Conservation (phyloP, 2,797 vertebrate species). For the Diceros bicornis region DNA sequence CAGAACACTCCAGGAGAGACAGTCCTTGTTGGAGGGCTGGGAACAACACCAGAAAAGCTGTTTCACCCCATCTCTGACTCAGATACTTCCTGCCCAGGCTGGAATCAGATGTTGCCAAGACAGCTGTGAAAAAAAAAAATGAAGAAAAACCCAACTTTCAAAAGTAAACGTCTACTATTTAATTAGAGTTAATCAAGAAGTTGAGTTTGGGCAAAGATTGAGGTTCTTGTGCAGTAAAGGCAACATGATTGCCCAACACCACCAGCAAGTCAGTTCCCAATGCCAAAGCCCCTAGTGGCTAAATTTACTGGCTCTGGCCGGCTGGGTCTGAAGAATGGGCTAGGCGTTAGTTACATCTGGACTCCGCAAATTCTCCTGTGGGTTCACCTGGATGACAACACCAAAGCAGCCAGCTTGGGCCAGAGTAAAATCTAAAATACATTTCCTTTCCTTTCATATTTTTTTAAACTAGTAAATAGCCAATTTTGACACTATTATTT, state of each 20-base stretch:
- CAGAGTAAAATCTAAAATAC: neutral
- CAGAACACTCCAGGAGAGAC: neutral
- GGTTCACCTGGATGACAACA: neutral
- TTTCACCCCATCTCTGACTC: constrained; percentile 64
- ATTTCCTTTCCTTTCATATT: neutral
- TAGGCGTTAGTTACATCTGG: neutral
- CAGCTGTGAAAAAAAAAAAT: constrained; percentile 55
- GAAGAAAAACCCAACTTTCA: constrained; percentile 59
- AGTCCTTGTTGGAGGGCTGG: constrained; percentile 21
- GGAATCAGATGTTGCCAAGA: constrained; percentile 67
- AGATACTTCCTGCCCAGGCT: constrained; percentile 67
- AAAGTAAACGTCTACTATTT: constrained; percentile 66
- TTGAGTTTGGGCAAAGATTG: constrained; percentile 57
- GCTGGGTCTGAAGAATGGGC: neutral
- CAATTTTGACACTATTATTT: neutral
- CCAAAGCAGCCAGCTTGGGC: neutral
- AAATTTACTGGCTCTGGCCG: too few relatives aligned
- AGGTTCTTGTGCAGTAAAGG: neutral
- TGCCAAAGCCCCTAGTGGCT: neutral
- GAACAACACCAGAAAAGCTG: constrained; percentile 56
- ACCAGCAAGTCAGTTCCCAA: neutral
- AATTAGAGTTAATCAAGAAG: constrained; percentile 57
- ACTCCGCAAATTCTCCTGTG: neutral
- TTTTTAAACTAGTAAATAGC: neutral
- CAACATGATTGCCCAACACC: neutral